Evolutionary conservation across 2,113 vertebrate genomes (phyloP).

Genomic region (Serilophus lunatus): DNA sequence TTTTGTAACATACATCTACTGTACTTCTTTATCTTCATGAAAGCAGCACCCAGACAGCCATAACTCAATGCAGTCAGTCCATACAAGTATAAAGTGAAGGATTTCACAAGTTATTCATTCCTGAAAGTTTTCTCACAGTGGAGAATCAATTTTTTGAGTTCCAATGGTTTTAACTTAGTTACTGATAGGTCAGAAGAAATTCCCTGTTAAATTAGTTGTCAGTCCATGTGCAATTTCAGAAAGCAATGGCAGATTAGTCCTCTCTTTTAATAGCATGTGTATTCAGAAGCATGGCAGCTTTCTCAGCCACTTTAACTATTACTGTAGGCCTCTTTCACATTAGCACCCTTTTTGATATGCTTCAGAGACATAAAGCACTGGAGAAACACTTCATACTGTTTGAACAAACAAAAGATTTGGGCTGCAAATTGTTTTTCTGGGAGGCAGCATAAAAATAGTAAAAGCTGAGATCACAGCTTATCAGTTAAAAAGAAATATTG

Average conservation of each 20-base stretch:
- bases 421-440: neutral
- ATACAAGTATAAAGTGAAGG: neutral
- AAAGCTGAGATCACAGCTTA: neutral
- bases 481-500: neutral
- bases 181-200: neutral
- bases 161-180: neutral
- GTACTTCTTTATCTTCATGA: neutral
- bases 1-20: neutral
- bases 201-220: neutral
- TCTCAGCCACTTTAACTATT: neutral
- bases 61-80: neutral
- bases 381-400: conserved; percentile 5
- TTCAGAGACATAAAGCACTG: neutral
- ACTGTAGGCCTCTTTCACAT: neutral
- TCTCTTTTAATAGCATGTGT: neutral
- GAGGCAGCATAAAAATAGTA: neutral
- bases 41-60: neutral
- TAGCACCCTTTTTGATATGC: neutral
- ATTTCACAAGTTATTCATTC: neutral
- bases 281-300: neutral
- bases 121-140: neutral
- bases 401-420: neutral
- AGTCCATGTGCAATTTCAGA: neutral
- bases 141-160: neutral
- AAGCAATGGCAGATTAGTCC: neutral